phyloP scores from a whole-genome alignment of 2,113 vertebrate genomes.

The Aythya baeri region DNA sequence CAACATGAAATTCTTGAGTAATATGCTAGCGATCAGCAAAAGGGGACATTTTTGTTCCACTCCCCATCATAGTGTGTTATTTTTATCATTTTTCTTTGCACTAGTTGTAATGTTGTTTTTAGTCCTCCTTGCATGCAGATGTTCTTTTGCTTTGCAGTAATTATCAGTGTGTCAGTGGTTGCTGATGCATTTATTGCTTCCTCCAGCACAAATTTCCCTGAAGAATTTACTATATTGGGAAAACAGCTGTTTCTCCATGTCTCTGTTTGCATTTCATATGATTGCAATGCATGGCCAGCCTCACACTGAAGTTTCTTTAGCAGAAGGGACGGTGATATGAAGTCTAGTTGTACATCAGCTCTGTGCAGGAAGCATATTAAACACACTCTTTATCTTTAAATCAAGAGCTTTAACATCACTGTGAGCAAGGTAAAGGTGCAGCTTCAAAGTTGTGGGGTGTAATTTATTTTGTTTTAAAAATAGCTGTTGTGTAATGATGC shows the following conservation, averaged over 20 bases:
- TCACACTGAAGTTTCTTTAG: background rate
- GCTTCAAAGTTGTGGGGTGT: background rate
- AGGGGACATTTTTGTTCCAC: background rate
- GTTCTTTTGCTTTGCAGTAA: constrained; percentile 49
- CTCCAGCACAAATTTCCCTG: constrained; percentile 36
- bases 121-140: constrained; percentile 33
- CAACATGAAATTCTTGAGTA: background rate
- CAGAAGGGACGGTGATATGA: background rate
- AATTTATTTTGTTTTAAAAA: background rate
- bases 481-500: background rate
- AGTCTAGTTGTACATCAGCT: background rate
- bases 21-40: background rate
- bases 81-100: constrained; percentile 4
- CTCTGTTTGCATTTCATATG: constrained; percentile 26
- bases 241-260: constrained; percentile 42
- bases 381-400: background rate
- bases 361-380: background rate
- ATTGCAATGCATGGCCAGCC: background rate
- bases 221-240: constrained; percentile 57
- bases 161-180: constrained; percentile 40
- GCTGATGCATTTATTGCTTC: constrained; percentile 48
- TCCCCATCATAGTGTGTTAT: background rate
- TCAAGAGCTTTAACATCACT: background rate
- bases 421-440: background rate
- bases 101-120: constrained; percentile 6